Percentiles rank a stretch among this genome's conserved stretches.
phyloP scores from a whole-genome alignment of 2,797 vertebrate species.

The Zonotrichia albicollis region DNA sequence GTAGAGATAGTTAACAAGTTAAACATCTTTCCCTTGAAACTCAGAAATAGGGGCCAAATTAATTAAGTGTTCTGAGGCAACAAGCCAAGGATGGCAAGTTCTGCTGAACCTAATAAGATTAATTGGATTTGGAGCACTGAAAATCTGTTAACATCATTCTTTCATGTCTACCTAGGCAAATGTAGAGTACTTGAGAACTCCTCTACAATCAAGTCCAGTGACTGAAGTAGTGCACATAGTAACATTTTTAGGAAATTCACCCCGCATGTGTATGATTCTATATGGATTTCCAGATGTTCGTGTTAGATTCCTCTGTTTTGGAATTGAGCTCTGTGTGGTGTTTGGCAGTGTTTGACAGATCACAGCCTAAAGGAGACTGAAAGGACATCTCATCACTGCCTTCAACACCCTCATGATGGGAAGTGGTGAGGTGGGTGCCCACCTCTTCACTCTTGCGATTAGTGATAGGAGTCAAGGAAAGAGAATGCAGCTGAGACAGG shows the following conservation, averaged over 20 bases:
- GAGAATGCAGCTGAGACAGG: not conserved
- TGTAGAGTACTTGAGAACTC: not conserved
- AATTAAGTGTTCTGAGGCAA: constrained; percentile 44
- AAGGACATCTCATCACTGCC: not conserved
- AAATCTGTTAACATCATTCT: not conserved
- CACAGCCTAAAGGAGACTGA: not conserved
- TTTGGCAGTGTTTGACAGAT: not conserved
- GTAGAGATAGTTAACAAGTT: constrained; percentile 33
- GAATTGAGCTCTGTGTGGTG: not conserved
- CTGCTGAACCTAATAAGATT: not conserved
- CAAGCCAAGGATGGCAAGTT: not conserved
- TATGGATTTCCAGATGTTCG: not conserved
- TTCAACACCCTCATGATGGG: not conserved
- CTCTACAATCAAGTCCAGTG: not conserved
- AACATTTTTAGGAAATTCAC: not conserved
- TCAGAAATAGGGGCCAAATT: constrained; percentile 13
- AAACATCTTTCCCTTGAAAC: constrained; percentile 29
- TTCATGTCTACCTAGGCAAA: not conserved
- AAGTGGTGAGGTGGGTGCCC: not conserved
- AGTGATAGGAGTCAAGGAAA: not conserved
- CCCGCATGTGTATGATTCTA: fast-evolving
- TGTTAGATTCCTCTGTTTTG: not conserved
- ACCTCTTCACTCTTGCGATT: not conserved
- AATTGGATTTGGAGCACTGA: constrained; percentile 2
- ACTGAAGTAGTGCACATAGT: not conserved